phyloP scores from a whole-genome alignment of 2,113 vertebrate species.

The Thermophis baileyi region DNA sequence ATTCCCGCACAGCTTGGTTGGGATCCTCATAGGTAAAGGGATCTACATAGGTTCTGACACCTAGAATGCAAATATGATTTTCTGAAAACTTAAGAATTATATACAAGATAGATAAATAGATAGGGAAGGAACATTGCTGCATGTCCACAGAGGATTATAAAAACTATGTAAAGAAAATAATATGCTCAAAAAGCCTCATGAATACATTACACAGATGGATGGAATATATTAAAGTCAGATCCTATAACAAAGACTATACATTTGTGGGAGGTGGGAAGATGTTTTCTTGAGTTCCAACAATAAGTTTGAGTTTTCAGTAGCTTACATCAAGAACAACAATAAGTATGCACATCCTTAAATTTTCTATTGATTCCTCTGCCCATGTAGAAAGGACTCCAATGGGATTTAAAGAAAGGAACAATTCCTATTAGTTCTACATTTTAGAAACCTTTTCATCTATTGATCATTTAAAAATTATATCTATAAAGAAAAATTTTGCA shows the following conservation, averaged over 20 bases:
- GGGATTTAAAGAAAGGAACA: not conserved
- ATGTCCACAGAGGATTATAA: constrained; percentile 53
- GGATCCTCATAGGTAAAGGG: constrained; percentile 98
- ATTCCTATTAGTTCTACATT: not conserved
- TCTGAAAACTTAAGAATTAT: constrained; percentile 53
- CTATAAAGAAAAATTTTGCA: not conserved
- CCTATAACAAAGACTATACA: not conserved
- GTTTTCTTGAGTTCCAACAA: not conserved
- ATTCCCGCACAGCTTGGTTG: constrained; percentile 96
- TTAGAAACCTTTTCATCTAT: not conserved
- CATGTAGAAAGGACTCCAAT: constrained; percentile 4
- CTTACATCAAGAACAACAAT: not conserved
- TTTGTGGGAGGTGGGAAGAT: too few species aligned
- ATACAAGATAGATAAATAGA: constrained; percentile 45
- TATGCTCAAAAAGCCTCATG: not conserved
- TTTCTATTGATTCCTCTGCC: not conserved
- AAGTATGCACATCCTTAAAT: not conserved
- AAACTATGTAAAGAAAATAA: constrained; percentile 16
- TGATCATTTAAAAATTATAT: not conserved
- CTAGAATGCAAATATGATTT: constrained; percentile 70
- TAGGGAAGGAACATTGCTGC: constrained; percentile 51
- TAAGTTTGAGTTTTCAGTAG: not conserved
- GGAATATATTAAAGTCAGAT: not conserved
- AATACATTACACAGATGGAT: constrained; percentile 33
- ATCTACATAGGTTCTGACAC: constrained; percentile 96